Conservation (phyloP, 2,113 vertebrate species). For the Dascyllus trimaculatus region DNA sequence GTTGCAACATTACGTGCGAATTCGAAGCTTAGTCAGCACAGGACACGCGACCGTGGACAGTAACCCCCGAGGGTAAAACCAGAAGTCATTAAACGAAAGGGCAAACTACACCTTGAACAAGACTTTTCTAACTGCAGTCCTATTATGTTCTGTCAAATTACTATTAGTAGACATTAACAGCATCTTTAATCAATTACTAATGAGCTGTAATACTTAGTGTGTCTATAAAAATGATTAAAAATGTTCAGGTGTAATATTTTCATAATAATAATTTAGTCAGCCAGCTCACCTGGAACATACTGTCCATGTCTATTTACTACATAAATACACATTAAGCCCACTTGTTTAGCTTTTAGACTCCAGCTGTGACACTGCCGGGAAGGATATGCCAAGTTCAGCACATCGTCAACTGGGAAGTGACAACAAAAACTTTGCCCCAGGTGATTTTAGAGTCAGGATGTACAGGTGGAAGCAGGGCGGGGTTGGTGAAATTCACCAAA, state of each 20-base stretch:
- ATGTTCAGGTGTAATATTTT: neutral
- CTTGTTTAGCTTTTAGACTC: neutral
- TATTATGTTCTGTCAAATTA: neutral
- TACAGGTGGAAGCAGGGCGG: neutral
- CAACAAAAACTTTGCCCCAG: neutral
- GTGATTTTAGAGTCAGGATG: neutral
- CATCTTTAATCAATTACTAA: neutral
- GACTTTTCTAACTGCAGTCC: neutral
- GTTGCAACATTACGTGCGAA: neutral
- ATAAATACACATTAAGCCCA: neutral
- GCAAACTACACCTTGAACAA: conserved; percentile 2
- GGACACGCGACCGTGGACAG: neutral
- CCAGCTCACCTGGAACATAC: neutral
- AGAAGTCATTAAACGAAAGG: conserved; percentile 3
- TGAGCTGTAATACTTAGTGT: neutral
- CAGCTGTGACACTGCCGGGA: neutral
- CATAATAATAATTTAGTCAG: neutral
- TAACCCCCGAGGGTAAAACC: conserved; percentile 5
- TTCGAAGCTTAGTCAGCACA: conserved; percentile 26
- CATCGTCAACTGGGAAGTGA: neutral
- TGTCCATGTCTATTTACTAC: too few species aligned
- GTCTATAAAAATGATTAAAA: neutral
- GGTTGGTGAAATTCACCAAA: neutral
- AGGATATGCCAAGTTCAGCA: neutral
- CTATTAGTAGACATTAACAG: neutral